Conservation (phyloP, 2,113 vertebrate genomes). For the Centropus bengalensis region DNA sequence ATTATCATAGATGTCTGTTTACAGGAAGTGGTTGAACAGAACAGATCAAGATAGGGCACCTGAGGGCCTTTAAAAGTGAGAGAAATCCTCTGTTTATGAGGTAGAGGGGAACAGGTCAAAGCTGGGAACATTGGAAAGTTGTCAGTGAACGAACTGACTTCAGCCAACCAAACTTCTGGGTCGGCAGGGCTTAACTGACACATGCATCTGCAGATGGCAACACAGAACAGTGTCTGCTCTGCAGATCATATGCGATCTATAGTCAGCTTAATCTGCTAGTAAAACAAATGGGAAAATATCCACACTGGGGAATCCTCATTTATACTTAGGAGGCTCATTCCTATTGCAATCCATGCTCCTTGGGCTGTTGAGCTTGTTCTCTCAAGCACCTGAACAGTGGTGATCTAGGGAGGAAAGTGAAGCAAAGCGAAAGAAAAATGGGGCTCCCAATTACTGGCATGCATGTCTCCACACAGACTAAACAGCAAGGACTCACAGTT, state of each 20-base stretch:
- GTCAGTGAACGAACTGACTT: background rate
- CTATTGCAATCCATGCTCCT: background rate
- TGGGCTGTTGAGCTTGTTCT: slow-evolving; percentile 32
- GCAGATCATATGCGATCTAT: background rate
- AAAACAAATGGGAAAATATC: slow-evolving; percentile 29
- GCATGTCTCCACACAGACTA: slow-evolving; percentile 55
- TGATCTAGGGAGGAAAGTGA: background rate
- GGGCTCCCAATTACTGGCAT: slow-evolving; percentile 48
- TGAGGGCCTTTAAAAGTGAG: slow-evolving; percentile 53
- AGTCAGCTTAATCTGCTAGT: background rate
- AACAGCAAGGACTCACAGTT: slow-evolving; percentile 52
- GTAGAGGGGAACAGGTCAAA: slow-evolving; percentile 57
- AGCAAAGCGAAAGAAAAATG: slow-evolving; percentile 54
- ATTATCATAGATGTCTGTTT: slow-evolving; percentile 69
- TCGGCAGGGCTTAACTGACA: slow-evolving; percentile 8
- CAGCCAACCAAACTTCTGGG: slow-evolving; percentile 7
- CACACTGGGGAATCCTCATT: background rate
- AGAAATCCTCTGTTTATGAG: slow-evolving; percentile 62
- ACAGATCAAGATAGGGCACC: slow-evolving; percentile 52
- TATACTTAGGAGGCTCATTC: background rate
- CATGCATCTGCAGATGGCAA: background rate
- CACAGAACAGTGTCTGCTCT: background rate
- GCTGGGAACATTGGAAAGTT: slow-evolving; percentile 24
- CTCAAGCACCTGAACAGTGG: background rate
- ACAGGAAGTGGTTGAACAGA: slow-evolving; percentile 61